Conservation (phyloP, 2,113 vertebrate species). For the Todiramphus saurophagus region DNA sequence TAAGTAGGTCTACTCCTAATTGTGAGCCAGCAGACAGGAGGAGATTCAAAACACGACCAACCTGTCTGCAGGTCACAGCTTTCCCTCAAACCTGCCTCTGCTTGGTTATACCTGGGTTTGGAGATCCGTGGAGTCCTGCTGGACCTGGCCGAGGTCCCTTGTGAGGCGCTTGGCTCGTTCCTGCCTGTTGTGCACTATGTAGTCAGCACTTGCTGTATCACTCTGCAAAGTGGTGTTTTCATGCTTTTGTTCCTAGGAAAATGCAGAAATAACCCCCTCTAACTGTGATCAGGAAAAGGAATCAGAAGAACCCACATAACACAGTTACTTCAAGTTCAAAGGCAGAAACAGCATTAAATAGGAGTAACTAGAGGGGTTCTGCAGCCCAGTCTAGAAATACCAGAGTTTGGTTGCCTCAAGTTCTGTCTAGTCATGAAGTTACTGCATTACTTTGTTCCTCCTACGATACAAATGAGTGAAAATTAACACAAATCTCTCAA, state of each 20-base stretch:
- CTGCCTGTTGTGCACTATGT: slow-evolving; percentile 36
- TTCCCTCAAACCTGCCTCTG: accelerated
- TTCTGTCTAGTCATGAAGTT: not conserved
- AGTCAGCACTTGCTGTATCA: slow-evolving; percentile 47
- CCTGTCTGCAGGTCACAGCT: not conserved
- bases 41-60: not conserved
- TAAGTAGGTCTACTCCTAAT: not conserved
- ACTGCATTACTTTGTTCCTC: not conserved
- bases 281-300: not conserved
- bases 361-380: not conserved
- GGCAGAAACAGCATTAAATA: not conserved
- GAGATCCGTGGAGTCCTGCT: slow-evolving; percentile 47
- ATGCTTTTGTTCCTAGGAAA: slow-evolving; percentile 59
- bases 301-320: not conserved
- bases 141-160: slow-evolving; percentile 60
- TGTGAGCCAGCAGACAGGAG: too few relatives aligned
- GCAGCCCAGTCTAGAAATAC: not conserved
- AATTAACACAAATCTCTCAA: not conserved
- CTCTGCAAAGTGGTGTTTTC: slow-evolving; percentile 61
- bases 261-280: not conserved
- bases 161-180: slow-evolving; percentile 34
- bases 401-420: not conserved
- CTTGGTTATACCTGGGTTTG: slow-evolving; percentile 52
- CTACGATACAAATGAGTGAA: not conserved
- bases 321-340: not conserved